phyloP scores from a whole-genome alignment of 2,113 vertebrate species.

The Cettia cetti region DNA sequence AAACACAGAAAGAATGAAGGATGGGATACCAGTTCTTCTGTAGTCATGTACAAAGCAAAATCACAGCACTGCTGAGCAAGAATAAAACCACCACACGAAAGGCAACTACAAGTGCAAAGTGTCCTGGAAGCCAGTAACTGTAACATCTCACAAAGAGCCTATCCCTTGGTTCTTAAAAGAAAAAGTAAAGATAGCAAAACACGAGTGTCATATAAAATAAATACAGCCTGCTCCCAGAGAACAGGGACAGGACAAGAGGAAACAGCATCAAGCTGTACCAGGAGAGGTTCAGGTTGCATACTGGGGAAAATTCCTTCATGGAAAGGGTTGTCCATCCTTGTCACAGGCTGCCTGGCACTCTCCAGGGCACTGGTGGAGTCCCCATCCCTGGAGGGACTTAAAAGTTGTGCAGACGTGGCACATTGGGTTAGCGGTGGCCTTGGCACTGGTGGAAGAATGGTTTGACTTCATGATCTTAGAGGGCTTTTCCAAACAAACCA shows the following conservation, averaged over 20 bases:
- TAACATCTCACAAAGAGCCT: background rate
- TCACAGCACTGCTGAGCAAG: background rate
- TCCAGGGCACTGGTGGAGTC: background rate
- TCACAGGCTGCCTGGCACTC: background rate
- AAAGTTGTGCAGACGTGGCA: background rate
- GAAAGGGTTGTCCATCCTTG: background rate
- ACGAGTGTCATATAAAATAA: fast-evolving
- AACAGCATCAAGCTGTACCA: background rate
- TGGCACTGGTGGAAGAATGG: background rate
- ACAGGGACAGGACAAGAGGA: background rate
- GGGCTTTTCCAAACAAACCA: background rate
- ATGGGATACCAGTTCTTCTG: background rate
- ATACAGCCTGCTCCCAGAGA: background rate
- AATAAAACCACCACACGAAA: background rate
- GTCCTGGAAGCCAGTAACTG: background rate
- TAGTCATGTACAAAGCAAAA: background rate
- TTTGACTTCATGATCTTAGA: background rate
- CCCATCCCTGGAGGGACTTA: background rate
- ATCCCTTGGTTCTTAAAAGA: background rate
- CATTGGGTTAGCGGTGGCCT: background rate
- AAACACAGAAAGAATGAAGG: background rate
- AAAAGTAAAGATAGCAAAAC: background rate
- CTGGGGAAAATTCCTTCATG: background rate
- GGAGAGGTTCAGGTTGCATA: background rate
- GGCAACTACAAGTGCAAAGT: background rate